Evolutionary conservation across 2,888 invertebrate genomes (phyloP).

Genomic region (Danaus chrysippus): DNA sequence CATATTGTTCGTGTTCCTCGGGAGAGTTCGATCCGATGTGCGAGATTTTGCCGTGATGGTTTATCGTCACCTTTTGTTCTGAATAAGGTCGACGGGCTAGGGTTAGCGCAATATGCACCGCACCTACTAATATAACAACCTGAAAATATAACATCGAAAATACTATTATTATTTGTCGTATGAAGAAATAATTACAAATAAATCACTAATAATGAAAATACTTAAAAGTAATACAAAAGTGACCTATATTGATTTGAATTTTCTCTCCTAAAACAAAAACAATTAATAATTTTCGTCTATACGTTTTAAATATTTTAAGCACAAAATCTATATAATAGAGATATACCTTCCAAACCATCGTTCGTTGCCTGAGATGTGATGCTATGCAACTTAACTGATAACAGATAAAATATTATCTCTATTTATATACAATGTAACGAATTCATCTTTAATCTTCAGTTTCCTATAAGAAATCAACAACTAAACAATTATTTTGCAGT

Average conservation of each 20-base stretch:
- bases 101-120: conserved; percentile 48
- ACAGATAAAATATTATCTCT: conserved; percentile 26
- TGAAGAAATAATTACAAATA: too few relatives aligned
- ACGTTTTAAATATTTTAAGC: too few relatives aligned
- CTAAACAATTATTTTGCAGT: conserved; percentile 34
- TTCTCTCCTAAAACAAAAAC: too few relatives aligned
- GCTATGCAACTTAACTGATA: conserved; percentile 41
- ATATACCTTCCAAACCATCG: conserved; percentile 63
- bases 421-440: conserved; percentile 41
- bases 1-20: conserved; percentile 69
- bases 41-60: conserved; percentile 47
- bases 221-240: too few relatives aligned
- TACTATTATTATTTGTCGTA: too few relatives aligned
- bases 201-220: too few relatives aligned
- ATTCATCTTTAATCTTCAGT: conserved; percentile 45
- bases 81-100: conserved; percentile 45
- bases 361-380: conserved; percentile 29
- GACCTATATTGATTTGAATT: too few relatives aligned
- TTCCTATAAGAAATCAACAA: conserved; percentile 40
- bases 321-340: conserved; percentile 8
- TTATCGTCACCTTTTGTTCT: conserved; percentile 47
- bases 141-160: conserved; percentile 35
- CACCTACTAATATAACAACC: conserved; percentile 46
- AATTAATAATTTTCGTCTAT: too few relatives aligned
- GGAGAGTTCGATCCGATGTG: conserved; percentile 51